Evolutionary conservation across 1,140 invertebrate species (phyloP).

Genomic region (Triops cancriformis): DNA sequence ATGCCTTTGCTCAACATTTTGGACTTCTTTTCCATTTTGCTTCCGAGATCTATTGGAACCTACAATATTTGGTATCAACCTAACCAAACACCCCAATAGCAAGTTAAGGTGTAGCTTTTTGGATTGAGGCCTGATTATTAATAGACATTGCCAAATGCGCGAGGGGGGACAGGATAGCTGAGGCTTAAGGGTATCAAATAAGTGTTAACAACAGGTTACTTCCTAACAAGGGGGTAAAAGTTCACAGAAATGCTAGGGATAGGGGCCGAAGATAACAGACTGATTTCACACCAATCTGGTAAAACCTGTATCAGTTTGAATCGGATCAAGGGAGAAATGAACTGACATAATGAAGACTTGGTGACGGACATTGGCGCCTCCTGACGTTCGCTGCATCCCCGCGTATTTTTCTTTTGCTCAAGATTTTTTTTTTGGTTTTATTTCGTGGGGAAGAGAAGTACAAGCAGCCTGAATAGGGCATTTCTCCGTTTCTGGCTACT

Average conservation of each 20-base stretch:
- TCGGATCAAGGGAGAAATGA: neutral
- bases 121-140: no score
- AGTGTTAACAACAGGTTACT: neutral
- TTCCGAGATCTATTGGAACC: no score
- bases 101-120: no score
- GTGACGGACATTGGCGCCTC: neutral
- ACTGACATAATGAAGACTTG: slow-evolving; percentile 10
- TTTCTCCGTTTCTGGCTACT: neutral
- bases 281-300: neutral
- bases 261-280: neutral
- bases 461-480: neutral
- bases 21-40: no score
- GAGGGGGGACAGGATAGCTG: neutral
- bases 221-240: neutral
- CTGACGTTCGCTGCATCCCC: neutral
- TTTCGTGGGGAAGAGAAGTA: neutral
- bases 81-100: no score
- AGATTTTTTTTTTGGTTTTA: neutral
- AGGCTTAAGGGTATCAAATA: neutral
- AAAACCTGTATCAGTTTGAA: neutral
- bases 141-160: neutral
- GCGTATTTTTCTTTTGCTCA: neutral
- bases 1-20: no score
- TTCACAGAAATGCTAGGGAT: neutral
- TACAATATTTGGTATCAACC: no score